A percentile compares a stretch with the other conserved stretches of the same genome.
phyloP scores from a whole-genome alignment of 2,113 vertebrate genomes.

The Oreamnos americanus region DNA sequence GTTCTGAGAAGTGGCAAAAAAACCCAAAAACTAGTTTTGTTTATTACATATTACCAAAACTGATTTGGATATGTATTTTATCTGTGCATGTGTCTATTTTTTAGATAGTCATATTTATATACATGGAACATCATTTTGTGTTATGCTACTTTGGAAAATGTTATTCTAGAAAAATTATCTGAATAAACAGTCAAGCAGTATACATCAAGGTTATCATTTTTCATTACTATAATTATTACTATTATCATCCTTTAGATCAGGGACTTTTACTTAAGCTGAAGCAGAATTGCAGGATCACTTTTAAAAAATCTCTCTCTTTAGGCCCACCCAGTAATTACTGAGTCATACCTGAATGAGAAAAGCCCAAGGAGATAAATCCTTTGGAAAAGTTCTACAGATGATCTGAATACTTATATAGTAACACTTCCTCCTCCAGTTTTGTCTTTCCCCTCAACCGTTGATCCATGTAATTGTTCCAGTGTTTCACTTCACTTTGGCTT shows the following conservation, averaged over 20 bases:
- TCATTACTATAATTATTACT: neutral
- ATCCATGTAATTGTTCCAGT: neutral
- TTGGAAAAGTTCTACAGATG: neutral
- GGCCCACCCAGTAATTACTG: neutral
- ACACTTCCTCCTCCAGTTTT: neutral
- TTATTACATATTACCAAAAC: neutral
- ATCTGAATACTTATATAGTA: neutral
- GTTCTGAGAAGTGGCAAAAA: neutral
- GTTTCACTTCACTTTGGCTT: neutral
- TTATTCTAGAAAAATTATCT: neutral
- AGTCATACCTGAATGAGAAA: neutral
- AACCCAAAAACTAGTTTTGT: neutral
- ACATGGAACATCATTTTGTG: neutral
- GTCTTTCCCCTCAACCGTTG: neutral
- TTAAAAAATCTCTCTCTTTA: slow-evolving; percentile 29
- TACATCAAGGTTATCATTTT: neutral
- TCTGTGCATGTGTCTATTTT: neutral
- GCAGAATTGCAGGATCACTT: slow-evolving; percentile 43
- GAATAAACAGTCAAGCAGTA: neutral
- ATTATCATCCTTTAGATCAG: neutral
- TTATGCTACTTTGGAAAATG: neutral
- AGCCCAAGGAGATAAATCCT: neutral
- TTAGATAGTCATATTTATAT: neutral
- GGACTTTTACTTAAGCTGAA: slow-evolving; percentile 6
- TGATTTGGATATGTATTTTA: neutral